Percentiles rank a stretch among this genome's conserved stretches.
Conservation (phyloP, 2,113 vertebrate genomes). For the Takifugu bimaculatus region DNA sequence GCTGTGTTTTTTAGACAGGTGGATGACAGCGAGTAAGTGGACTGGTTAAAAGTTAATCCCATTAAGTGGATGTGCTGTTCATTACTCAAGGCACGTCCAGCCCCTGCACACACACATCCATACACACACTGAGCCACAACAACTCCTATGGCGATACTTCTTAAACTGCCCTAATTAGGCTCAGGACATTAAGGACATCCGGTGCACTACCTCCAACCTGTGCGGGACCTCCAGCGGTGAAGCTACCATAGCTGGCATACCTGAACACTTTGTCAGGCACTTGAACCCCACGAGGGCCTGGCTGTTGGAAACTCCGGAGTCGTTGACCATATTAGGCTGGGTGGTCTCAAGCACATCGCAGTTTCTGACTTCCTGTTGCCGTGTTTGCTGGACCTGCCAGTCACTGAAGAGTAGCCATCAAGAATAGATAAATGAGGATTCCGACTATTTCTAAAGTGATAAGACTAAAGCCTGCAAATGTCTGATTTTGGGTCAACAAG, state of each 20-base stretch:
- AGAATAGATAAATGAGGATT: not conserved
- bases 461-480: not conserved
- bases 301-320: constrained; percentile 33
- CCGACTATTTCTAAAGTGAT: not conserved
- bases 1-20: constrained; percentile 46
- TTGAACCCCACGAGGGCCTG: constrained; percentile 26
- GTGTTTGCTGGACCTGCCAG: constrained; percentile 31
- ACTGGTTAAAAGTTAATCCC: constrained; percentile 70
- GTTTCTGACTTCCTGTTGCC: constrained; percentile 18
- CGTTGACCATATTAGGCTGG: constrained; percentile 56
- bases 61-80: constrained; percentile 58
- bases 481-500: not conserved
- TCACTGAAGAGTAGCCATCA: constrained; percentile 1
- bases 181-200: constrained; percentile 49
- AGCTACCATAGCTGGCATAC: constrained; percentile 65
- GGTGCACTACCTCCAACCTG: constrained; percentile 46
- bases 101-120: constrained; percentile 3
- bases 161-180: constrained; percentile 76
- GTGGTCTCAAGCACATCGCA: constrained; percentile 26
- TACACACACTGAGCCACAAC: constrained; percentile 3
- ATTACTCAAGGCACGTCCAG: constrained; percentile 44
- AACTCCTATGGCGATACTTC: constrained; percentile 33
- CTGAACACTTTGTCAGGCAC: constrained; percentile 54
- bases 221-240: constrained; percentile 51
- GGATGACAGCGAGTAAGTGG: constrained; percentile 46